Conservation (phyloP, 2,113 vertebrate genomes). For the Pterophyllum scalare region DNA sequence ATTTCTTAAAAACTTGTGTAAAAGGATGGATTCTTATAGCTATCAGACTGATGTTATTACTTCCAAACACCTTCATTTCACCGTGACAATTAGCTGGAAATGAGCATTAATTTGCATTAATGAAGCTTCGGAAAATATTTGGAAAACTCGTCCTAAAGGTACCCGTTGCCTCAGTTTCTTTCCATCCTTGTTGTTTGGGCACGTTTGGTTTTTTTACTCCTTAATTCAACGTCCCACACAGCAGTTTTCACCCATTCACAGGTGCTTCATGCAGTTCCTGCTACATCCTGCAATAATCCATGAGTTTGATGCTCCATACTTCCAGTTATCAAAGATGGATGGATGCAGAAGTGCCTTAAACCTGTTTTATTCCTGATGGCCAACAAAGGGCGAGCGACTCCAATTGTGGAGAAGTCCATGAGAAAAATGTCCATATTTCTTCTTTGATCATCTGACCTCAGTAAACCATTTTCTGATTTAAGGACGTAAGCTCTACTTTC, state of each 20-base stretch:
- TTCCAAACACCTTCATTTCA: neutral
- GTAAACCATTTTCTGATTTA: rapidly evolving
- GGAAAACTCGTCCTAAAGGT: neutral
- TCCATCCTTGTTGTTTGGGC: neutral
- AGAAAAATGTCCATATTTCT: neutral
- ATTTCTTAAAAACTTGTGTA: too few relatives aligned
- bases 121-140: neutral
- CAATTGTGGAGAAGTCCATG: neutral
- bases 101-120: neutral
- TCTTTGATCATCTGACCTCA: neutral
- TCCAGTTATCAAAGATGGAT: neutral
- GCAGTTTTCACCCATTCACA: too few relatives aligned
- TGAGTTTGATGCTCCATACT: neutral
- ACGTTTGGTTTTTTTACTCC: neutral
- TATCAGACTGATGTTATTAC: too few relatives aligned
- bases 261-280: neutral
- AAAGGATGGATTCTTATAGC: too few relatives aligned
- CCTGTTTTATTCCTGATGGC: neutral
- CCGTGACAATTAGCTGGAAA: neutral
- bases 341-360: neutral
- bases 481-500: neutral
- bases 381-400: neutral
- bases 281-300: neutral
- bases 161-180: neutral
- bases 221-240: too few relatives aligned